phyloP scores from a whole-genome alignment of 2,113 vertebrate species.

The Seriola dumerili region DNA sequence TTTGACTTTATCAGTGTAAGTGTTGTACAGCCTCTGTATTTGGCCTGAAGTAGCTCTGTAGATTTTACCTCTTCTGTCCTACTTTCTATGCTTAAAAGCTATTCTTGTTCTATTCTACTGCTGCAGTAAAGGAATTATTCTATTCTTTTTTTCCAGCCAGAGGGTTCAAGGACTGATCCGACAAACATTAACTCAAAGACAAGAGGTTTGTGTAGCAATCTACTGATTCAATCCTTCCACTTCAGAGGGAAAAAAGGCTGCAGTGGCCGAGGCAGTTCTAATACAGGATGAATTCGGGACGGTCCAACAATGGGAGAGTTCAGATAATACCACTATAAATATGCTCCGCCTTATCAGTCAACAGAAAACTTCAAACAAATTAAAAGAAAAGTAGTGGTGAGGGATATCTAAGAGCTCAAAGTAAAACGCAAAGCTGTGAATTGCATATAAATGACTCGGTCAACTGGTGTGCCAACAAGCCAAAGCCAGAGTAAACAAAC shows the following conservation, averaged over 20 bases:
- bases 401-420: constrained; percentile 12
- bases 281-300: constrained; percentile 22
- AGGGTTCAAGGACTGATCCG: background rate
- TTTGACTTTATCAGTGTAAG: background rate
- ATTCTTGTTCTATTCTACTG: background rate
- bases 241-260: constrained; percentile 10
- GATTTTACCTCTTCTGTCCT: background rate
- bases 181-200: constrained; percentile 32
- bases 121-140: constrained; percentile 14
- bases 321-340: constrained; percentile 29
- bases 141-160: constrained; percentile 8
- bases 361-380: constrained; percentile 27
- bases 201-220: constrained; percentile 12
- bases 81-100: constrained; percentile 23
- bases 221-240: constrained; percentile 11
- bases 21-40: background rate
- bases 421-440: constrained; percentile 21
- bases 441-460: constrained; percentile 31
- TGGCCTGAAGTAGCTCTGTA: background rate
- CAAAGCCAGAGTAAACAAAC: constrained; percentile 37
- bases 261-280: constrained; percentile 24
- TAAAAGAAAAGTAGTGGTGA: constrained; percentile 17
- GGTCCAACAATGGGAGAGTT: constrained; percentile 18
- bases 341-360: constrained; percentile 17
- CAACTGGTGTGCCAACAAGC: constrained; percentile 16